Percentiles rank a stretch among this genome's conserved stretches.
Conservation (phyloP, 2,113 vertebrate genomes). For the Rhipidura dahli region DNA sequence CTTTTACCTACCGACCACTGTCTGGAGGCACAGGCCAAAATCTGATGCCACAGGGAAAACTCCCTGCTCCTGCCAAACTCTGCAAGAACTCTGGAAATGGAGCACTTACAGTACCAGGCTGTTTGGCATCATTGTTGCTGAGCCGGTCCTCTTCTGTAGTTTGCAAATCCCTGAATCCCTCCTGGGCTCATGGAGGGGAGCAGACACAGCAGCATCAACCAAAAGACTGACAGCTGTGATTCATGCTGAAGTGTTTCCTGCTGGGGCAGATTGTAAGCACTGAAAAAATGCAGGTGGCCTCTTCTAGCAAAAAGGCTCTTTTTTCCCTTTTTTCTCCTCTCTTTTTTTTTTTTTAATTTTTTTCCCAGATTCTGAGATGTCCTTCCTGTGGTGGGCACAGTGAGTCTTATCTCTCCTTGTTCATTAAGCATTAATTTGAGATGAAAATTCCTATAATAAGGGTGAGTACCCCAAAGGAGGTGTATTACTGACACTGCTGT, state of each 20-base stretch:
- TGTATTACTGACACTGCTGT: not conserved
- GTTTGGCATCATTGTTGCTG: not conserved
- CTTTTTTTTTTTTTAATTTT: no score
- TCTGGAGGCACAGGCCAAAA: not conserved
- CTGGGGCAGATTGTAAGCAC: not conserved
- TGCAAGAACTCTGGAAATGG: not conserved
- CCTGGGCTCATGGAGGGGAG: not conserved
- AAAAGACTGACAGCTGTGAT: conserved; percentile 14
- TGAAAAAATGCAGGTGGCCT: conserved; percentile 43
- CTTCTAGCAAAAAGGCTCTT: not conserved
- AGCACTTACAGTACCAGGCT: not conserved
- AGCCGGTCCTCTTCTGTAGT: not conserved
- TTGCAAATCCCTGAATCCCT: not conserved
- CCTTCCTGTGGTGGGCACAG: not conserved
- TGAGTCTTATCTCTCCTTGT: not conserved
- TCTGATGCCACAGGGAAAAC: not conserved
- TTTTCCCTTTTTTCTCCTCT: fast-evolving
- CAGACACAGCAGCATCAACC: not conserved
- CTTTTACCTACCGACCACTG: not conserved
- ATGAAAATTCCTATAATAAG: not conserved
- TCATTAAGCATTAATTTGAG: not conserved
- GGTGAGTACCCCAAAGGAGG: not conserved
- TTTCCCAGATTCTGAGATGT: not conserved
- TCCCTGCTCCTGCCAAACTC: not conserved
- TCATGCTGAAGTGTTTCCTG: conserved; percentile 33